Evolutionary conservation across 2,113 vertebrate genomes (phyloP).

Genomic region (Platycercus adscitus): DNA sequence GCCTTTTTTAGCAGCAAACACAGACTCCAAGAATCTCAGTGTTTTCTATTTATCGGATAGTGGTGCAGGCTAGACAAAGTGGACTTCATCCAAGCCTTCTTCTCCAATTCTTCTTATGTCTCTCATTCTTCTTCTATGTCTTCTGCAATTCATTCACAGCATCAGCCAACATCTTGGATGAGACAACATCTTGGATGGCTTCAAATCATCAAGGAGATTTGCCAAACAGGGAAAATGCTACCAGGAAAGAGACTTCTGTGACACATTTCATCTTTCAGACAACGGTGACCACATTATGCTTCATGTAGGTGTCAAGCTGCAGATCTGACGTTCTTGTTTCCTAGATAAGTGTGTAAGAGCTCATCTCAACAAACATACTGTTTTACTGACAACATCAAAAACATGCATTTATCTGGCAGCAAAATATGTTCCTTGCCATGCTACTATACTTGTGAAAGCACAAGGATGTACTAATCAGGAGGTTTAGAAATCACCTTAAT

Average conservation of each 20-base stretch:
- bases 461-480: not conserved
- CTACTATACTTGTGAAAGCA: not conserved
- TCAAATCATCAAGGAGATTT: not conserved
- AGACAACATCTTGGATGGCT: not conserved
- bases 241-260: not conserved
- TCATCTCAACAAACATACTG: not conserved
- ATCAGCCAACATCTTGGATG: not conserved
- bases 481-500: slow-evolving; percentile 31
- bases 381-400: not conserved
- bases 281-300: not conserved
- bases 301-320: not conserved
- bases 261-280: not conserved
- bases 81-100: not conserved
- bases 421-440: not conserved
- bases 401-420: not conserved
- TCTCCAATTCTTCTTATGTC: not conserved
- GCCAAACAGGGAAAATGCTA: not conserved
- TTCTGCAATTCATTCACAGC: not conserved
- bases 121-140: not conserved
- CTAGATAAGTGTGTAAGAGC: not conserved
- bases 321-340: not conserved
- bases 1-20: not conserved
- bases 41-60: not conserved
- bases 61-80: not conserved
- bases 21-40: not conserved